Base-by-base conservation (phyloP, 2,888 invertebrate species). In the Pristionchus entomophagus region DNA sequence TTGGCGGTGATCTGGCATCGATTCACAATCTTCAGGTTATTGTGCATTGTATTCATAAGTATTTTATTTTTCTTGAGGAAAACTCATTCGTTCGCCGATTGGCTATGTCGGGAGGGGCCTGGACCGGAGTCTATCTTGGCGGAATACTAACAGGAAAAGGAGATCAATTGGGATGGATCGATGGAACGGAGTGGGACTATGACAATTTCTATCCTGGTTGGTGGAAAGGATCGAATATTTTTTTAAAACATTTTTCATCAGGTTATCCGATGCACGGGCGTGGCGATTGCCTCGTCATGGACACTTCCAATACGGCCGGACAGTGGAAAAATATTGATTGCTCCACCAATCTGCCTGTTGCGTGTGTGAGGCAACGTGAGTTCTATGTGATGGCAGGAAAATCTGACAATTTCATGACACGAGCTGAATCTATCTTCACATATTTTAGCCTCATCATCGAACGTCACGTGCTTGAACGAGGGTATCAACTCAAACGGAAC, bases 401-500 rank as follows among this genome's bases (percentile, higher is more conserved):
- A n/a, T n/a, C n/a, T n/a, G n/a, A n/a, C n/a, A n/a, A n/a, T n/a
- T n/a, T n/a, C n/a, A n/a, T n/a, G n/a, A n/a, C n/a, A n/a, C n/a
- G n/a, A n/a, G n/a, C n/a, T n/a, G n/a, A n/a, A n/a, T n/a, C n/a
- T n/a, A n/a, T n/a, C n/a, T n/a, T n/a, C n/a, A n/a, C n/a, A n/a
- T n/a, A n/a, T n/a, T n/a, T n/a, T n/a, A n/a, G n/a, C n/a, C n/a
- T n/a, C n/a, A n/a, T n/a, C n/a, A n/a, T n/a, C n/a, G n/a, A n/a
- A n/a, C n/a, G n/a, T n/a, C n/a, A n/a, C n/a, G n/a, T 85, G 85
- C 38, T 26, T 19, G 8, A 73, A 85, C 35, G 73, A 38, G 8
- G 85, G 85, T 49, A 38, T 77, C 14, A 56, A 73, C 41, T 77
- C 73, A 29, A 73, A 85, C 26, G 85, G 85, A 51, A 53, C 49